These are phyloP conservation scores for Xylota segnis DNA, from an alignment of 2,888 invertebrate genomes.

Conservation along the genomic window DNA sequence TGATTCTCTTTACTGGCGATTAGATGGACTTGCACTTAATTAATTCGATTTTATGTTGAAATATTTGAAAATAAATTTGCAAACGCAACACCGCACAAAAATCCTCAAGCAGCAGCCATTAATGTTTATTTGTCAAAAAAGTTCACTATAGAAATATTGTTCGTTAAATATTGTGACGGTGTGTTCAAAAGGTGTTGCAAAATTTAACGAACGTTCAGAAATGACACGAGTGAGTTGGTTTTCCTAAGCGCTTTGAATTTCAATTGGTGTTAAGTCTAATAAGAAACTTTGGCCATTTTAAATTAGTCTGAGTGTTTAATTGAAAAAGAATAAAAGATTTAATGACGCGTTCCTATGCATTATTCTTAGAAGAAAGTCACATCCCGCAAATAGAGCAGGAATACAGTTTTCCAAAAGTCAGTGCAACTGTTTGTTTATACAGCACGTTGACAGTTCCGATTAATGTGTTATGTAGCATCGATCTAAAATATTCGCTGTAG, in stretches of 20 bases:
- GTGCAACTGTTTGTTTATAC: no score
- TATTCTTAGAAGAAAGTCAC: no score
- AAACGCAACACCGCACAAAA: slow-evolving; percentile 80
- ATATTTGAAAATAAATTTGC: slow-evolving; percentile 78
- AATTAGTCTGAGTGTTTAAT: no score
- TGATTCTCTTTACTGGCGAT: slow-evolving; percentile 72
- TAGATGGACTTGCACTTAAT: slow-evolving; percentile 76
- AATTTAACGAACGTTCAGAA: slow-evolving; percentile 55
- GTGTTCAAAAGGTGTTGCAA: slow-evolving; percentile 35
- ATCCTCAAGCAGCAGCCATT: slow-evolving; percentile 81
- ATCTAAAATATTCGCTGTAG: no score
- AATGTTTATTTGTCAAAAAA: slow-evolving; percentile 81
- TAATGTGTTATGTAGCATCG: no score
- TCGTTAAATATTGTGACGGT: slow-evolving; percentile 58
- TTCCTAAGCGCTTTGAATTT: background rate
- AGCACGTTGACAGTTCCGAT: no score
- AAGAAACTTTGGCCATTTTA: no score
- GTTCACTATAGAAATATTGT: slow-evolving; percentile 77
- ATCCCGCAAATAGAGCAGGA: no score
- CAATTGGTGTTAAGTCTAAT: no score
- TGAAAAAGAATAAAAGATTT: no score
- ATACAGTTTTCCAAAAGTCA: no score
- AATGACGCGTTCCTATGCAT: no score
- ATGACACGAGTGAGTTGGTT: background rate
- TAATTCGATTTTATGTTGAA: slow-evolving; percentile 78